These are phyloP conservation scores for Standfussiana lucernea DNA, from an alignment of 2,888 invertebrate genomes.

Conservation along the genomic window DNA sequence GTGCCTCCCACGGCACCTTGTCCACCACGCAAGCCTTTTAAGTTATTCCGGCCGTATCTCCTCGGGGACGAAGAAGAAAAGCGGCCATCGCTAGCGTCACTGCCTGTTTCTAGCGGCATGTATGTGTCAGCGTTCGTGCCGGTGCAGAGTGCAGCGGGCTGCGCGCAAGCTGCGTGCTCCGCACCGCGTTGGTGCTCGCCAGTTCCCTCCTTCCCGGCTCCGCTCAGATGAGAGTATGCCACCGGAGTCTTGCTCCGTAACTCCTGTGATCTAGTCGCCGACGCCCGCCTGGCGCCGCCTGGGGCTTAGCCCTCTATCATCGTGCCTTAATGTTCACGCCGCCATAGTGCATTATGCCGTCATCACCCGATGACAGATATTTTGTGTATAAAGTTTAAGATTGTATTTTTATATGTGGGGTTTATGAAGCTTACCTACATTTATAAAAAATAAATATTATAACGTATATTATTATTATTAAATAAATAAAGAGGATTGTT, in stretches of 20 bases:
- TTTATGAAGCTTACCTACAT: conserved; percentile 88
- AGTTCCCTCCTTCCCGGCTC: conserved; percentile 90
- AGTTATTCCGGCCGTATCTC: conserved; percentile 94
- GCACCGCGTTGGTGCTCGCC: conserved; percentile 93
- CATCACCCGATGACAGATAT: conserved; percentile 86
- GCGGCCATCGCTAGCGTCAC: conserved; percentile 81
- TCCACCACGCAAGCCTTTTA: conserved; percentile 92
- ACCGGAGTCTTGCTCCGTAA: conserved; percentile 82
- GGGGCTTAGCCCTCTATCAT: conserved; percentile 89
- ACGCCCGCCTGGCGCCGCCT: conserved; percentile 88
- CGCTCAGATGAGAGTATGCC: conserved; percentile 87
- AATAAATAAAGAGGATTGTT: conserved; percentile 88
- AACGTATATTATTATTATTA: conserved; percentile 84
- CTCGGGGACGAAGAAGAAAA: conserved; percentile 91
- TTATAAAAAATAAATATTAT: conserved; percentile 87
- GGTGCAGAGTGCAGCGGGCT: conserved; percentile 85
- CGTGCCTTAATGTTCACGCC: conserved; percentile 89
- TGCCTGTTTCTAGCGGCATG: conserved; percentile 81
- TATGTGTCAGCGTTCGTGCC: conserved; percentile 88
- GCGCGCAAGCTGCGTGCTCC: conserved; percentile 82
- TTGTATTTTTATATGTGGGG: conserved; percentile 90
- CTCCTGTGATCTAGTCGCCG: conserved; percentile 90
- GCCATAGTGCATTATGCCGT: conserved; percentile 90
- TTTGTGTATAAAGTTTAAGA: conserved; percentile 88
- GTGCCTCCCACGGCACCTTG: conserved; percentile 76